Conservation (phyloP, 2,888 invertebrate genomes). For the Tortricodes alternella region DNA sequence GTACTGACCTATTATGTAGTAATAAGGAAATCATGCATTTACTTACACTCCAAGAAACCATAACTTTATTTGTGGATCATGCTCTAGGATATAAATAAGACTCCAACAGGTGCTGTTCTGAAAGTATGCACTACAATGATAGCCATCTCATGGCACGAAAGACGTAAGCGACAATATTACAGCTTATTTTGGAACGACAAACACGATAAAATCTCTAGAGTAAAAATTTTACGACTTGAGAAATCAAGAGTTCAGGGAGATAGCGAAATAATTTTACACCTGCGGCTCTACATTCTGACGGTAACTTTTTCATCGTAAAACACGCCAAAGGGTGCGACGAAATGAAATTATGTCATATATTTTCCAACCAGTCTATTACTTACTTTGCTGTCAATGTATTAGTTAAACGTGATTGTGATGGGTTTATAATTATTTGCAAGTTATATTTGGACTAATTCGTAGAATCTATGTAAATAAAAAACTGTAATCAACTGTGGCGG, state of each 20-base stretch:
- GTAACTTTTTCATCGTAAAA: slow-evolving; percentile 43
- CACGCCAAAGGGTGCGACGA: slow-evolving; percentile 10
- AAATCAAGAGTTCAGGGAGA: slow-evolving; percentile 57
- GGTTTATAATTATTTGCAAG: neutral
- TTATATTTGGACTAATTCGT: neutral
- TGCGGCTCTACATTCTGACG: slow-evolving; percentile 43
- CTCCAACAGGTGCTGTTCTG: slow-evolving; percentile 61
- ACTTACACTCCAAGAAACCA: slow-evolving; percentile 1
- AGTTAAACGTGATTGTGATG: slow-evolving; percentile 6
- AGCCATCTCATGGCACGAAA: slow-evolving; percentile 48
- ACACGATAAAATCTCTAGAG: slow-evolving; percentile 57
- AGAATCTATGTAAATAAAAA: neutral
- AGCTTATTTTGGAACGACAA: slow-evolving; percentile 52
- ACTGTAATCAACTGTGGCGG: neutral
- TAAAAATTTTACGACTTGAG: slow-evolving; percentile 62
- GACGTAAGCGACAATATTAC: slow-evolving; percentile 46
- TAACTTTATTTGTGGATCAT: slow-evolving; percentile 38
- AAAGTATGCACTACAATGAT: slow-evolving; percentile 57
- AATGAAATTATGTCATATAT: slow-evolving; percentile 13
- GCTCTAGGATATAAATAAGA: slow-evolving; percentile 59
- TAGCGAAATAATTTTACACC: slow-evolving; percentile 58
- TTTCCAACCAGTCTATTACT: slow-evolving; percentile 15
- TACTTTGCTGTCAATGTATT: slow-evolving; percentile 15
- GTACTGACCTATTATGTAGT: neutral
- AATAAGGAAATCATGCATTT: neutral